Evolutionary conservation across 2,888 invertebrate genomes (phyloP), one percentile per base, ranked within the genome.

Genomic region (Melikaiella ostensackeni): DNA sequence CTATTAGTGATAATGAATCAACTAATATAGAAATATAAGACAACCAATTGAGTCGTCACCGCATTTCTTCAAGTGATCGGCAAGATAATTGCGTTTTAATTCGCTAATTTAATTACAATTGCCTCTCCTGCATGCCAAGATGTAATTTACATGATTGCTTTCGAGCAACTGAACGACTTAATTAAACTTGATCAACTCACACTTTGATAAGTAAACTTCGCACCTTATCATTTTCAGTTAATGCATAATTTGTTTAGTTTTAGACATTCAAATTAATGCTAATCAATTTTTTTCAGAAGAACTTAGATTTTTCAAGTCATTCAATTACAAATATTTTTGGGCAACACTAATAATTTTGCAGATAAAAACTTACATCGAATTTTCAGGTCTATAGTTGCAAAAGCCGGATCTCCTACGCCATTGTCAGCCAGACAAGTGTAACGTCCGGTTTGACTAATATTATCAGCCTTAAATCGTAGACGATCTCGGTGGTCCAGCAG

Each of bases 381-480:
- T 79, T 94, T 93, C 19, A 97, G 93, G 76, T 94, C 93, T 77
- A 97, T 94, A 66, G 93, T 92, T 0, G 95, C 95, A 13, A 91
- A 92, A 0, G 95, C 95, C 0, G 96, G 94, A 79, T 95, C 94
- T 0, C 96, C 96, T 13, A 97, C 95, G 0, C 95, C 96, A 87
- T 97, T 97, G 82, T 92, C 93, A 0, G 95, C 97, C 0, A 93
- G 89, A 84, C 97, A 97, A 84, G 95, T 94, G 86, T 96, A 96
- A 2, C 93, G 92, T 0, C 97, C 97, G 0, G 96, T 94, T 85
- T 95, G 92, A 70, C 93, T 92, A 0, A 95, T 92, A 81, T 95
- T 95, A 79, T 94, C 94, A 0, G 95, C 95, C 27, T 93, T 93
- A 90, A 96, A 95, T 83, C 92, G 92, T 78, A 96, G 92, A 74